Base-by-base conservation (phyloP, 2,888 invertebrate species). In the Andricus curvator region DNA sequence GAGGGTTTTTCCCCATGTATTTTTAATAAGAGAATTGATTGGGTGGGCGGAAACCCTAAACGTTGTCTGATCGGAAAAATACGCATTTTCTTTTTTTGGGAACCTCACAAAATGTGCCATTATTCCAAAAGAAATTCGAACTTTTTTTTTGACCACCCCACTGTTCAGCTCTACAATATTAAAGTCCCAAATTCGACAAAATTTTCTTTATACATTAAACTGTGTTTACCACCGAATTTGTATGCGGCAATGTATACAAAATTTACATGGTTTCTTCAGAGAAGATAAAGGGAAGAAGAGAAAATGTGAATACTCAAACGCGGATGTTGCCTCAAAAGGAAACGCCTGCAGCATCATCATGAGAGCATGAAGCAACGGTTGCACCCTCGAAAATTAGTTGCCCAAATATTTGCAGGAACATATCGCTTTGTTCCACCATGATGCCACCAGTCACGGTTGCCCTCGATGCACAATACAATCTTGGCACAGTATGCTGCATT, bases 391-490 rank as follows among this genome's bases (percentile, higher is more conserved):
- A 74, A 74, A 74, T 74, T 74, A 74, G 48, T 33, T n/a, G 51
- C 20, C 33, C 70, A 74, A 74, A 74, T 74, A 74, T 74, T 74
- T 74, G 70, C 70, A 29, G n/a, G n/a, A 74, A 74, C 51, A 74
- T 74, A 74, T 74, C 51, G 70, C 70, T 74, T 74, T 74, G 70
- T 74, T 74, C 51, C 29, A 74, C n/a, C 70, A 74, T 74, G 70
- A 56, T 56, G 33, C 70, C 70, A 70, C 20, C 29, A 70, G 68
- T 48, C 68, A 74, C 70, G 51, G 51, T 29, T 56, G 51, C 51
- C 56, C 70, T 51, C 70, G 70, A 74, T 74, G 51, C 56, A 74
- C 51, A 33, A 33, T 74, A 74, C 70, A 74, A 48, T 74, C 33
- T 74, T 74, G 70, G 70, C 70, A 74, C 56, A 29, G 51, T 56